A percentile compares a stretch with the other conserved stretches of the same genome.
These are phyloP conservation scores for Dryomyza anilis DNA, from an alignment of 2,888 invertebrate genomes.

Conservation along the genomic window DNA sequence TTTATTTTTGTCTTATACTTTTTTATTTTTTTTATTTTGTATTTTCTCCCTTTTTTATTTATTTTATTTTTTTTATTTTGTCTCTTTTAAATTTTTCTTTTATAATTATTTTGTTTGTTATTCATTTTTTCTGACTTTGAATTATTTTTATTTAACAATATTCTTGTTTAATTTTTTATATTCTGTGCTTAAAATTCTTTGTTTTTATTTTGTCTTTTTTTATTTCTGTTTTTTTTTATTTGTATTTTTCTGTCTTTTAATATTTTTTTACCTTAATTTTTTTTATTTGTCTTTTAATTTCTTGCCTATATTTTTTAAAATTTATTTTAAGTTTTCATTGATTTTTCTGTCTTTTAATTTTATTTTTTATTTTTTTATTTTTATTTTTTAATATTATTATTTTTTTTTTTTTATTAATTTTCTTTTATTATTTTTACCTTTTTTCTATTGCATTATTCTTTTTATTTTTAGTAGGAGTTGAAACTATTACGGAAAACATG, in stretches of 20 bases:
- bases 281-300: background rate
- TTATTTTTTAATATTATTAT: background rate
- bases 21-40: background rate
- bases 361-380: background rate
- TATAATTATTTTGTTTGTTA: too few relatives aligned
- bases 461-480: too few relatives aligned
- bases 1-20: background rate
- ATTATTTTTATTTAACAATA: background rate
- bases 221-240: too few relatives aligned
- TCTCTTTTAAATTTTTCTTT: background rate
- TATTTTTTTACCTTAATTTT: background rate
- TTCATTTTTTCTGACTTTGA: background rate
- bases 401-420: too few relatives aligned
- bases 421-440: background rate
- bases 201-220: too few relatives aligned
- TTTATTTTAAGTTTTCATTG: background rate
- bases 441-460: background rate
- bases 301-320: background rate
- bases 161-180: too few relatives aligned
- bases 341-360: background rate
- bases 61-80: background rate
- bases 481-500: too few relatives aligned
- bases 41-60: background rate
- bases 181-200: too few relatives aligned
- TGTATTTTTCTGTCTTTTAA: too few relatives aligned